These are phyloP conservation scores for Catocala nupta DNA, from an alignment of 2,888 invertebrate genomes.

Conservation along the genomic window DNA sequence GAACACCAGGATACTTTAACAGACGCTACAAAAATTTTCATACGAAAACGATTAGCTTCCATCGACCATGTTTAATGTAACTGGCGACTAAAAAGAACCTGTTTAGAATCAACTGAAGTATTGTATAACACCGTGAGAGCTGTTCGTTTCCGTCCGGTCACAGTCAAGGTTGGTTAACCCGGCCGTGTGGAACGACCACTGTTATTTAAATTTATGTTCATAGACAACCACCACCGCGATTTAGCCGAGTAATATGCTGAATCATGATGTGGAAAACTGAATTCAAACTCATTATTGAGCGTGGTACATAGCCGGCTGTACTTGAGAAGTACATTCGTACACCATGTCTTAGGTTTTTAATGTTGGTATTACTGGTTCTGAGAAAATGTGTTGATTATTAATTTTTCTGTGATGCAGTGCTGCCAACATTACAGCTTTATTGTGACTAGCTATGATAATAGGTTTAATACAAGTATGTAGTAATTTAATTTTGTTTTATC, in stretches of 20 bases:
- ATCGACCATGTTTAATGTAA: slow-evolving; percentile 43
- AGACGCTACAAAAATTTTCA: slow-evolving; percentile 27
- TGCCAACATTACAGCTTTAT: no score
- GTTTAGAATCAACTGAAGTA: slow-evolving; percentile 59
- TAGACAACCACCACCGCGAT: slow-evolving; percentile 18
- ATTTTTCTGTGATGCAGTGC: no score
- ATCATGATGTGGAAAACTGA: slow-evolving; percentile 40
- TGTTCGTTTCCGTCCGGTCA: slow-evolving; percentile 51
- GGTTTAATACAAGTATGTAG: no score
- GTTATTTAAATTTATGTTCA: slow-evolving; percentile 21
- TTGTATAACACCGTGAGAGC: slow-evolving; percentile 63
- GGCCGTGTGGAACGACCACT: slow-evolving; percentile 26
- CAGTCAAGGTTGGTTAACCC: slow-evolving; percentile 42
- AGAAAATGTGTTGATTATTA: no score
- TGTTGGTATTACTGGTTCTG: no score
- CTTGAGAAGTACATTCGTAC: no score
- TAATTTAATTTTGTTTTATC: no score
- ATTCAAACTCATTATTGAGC: slow-evolving; percentile 40
- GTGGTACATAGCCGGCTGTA: neutral
- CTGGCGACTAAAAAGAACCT: slow-evolving; percentile 52
- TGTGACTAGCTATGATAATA: no score
- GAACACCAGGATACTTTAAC: slow-evolving; percentile 10
- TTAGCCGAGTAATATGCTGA: slow-evolving; percentile 35
- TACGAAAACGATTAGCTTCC: slow-evolving; percentile 43
- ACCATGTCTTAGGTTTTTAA: no score